Percentiles rank a stretch among this genome's conserved stretches.
These are phyloP conservation scores for Morpho helenor DNA, from an alignment of 2,888 invertebrate genomes.

Conservation along the genomic window DNA sequence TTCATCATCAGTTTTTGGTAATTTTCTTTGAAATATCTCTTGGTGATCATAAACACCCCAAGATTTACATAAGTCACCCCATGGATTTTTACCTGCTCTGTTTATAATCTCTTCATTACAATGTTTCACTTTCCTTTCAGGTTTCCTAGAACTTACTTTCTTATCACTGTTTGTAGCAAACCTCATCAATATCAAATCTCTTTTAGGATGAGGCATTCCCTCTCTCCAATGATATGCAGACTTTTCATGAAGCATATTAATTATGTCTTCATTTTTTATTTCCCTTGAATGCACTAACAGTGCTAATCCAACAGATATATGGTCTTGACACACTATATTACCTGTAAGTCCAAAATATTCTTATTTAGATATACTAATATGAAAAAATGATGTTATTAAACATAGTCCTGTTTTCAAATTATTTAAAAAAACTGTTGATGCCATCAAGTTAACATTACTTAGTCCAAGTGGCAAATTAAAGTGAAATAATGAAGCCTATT, in stretches of 20 bases:
- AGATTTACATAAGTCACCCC: conserved; percentile 84
- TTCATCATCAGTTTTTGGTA: conserved; percentile 46
- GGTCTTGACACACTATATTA: conserved; percentile 82
- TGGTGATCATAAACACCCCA: conserved; percentile 84
- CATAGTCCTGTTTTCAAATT: too few relatives aligned
- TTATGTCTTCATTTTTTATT: conserved; percentile 59
- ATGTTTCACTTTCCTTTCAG: conserved; percentile 34
- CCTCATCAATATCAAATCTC: conserved; percentile 84
- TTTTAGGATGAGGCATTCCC: conserved; percentile 82
- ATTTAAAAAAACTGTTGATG: too few relatives aligned
- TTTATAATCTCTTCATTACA: conserved; percentile 39
- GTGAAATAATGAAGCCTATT: too few relatives aligned
- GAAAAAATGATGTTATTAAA: too few relatives aligned
- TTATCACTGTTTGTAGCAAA: conserved; percentile 88
- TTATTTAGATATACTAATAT: too few relatives aligned
- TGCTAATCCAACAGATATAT: conserved; percentile 79
- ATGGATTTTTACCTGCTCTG: conserved; percentile 82
- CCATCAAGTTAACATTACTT: too few relatives aligned
- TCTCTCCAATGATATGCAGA: conserved; percentile 89
- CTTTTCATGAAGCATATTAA: conserved; percentile 52
- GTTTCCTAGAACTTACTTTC: conserved; percentile 78
- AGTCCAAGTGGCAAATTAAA: too few relatives aligned
- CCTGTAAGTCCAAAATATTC: conserved; percentile 56
- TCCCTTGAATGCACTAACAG: conserved; percentile 77
- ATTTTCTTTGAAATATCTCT: conserved; percentile 66